Conservation (phyloP, 2,113 vertebrate genomes). For the Setophaga kirtlandii region DNA sequence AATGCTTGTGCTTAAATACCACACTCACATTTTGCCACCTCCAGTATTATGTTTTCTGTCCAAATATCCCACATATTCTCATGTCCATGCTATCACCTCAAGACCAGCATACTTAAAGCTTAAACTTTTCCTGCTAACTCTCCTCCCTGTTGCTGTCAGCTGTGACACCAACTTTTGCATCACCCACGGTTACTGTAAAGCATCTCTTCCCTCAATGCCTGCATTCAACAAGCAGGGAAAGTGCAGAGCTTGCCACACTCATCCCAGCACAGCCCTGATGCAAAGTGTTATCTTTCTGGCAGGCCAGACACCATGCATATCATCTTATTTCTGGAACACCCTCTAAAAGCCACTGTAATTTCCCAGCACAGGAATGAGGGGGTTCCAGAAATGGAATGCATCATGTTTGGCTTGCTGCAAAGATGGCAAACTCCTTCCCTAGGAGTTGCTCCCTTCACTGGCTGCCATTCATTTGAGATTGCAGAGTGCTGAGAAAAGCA, state of each 20-base stretch:
- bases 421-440: not conserved
- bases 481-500: not conserved
- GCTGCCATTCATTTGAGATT: not conserved
- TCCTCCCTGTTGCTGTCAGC: not conserved
- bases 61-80: not conserved
- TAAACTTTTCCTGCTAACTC: not conserved
- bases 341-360: conserved; percentile 4
- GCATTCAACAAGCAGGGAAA: not conserved
- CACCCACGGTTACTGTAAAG: not conserved
- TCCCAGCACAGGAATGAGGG: conserved; percentile 19
- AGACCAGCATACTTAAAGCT: not conserved
- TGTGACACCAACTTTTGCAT: not conserved
- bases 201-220: not conserved
- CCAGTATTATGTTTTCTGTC: not conserved
- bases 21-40: not conserved
- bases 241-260: not conserved
- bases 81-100: not conserved
- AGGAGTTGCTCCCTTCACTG: not conserved
- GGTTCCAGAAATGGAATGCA: not conserved
- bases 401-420: not conserved
- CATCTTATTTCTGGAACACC: conserved; percentile 17
- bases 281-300: not conserved
- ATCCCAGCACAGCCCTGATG: not conserved
- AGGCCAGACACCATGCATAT: not conserved
- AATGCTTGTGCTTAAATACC: not conserved